Evolutionary conservation across 2,888 invertebrate species (phyloP).

Genomic region (Troglohyphantes excavatus): DNA sequence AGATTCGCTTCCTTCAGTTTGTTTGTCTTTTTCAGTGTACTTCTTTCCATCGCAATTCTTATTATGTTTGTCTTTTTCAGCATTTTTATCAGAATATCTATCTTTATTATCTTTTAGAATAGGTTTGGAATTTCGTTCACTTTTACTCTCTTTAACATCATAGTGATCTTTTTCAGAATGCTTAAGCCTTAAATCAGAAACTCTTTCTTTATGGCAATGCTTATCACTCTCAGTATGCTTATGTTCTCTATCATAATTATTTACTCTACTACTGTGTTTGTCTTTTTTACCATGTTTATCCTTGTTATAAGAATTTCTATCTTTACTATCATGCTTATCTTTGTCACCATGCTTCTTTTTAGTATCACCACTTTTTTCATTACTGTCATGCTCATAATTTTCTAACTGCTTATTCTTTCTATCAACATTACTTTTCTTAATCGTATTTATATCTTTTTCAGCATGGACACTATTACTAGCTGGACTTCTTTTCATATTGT

Average conservation of each 20-base stretch:
- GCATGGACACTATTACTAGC: not conserved
- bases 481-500: not conserved
- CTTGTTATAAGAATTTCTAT: not conserved
- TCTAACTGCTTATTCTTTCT: too few species aligned
- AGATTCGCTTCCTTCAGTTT: not conserved
- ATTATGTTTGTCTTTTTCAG: not conserved
- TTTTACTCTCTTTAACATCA: not conserved
- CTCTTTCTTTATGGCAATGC: not conserved
- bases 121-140: too few species aligned
- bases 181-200: not conserved
- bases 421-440: too few species aligned
- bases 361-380: not conserved
- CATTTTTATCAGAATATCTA: not conserved
- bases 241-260: not conserved
- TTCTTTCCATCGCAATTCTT: not conserved
- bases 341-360: not conserved
- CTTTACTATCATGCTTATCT: not conserved
- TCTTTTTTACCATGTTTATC: too few species aligned
- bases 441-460: too few species aligned
- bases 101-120: not conserved
- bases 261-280: too few species aligned
- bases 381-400: not conserved
- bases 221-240: not conserved
- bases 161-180: not conserved
- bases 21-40: too few species aligned